Conservation (phyloP, 2,113 vertebrate species). For the Syngnathus floridae region DNA sequence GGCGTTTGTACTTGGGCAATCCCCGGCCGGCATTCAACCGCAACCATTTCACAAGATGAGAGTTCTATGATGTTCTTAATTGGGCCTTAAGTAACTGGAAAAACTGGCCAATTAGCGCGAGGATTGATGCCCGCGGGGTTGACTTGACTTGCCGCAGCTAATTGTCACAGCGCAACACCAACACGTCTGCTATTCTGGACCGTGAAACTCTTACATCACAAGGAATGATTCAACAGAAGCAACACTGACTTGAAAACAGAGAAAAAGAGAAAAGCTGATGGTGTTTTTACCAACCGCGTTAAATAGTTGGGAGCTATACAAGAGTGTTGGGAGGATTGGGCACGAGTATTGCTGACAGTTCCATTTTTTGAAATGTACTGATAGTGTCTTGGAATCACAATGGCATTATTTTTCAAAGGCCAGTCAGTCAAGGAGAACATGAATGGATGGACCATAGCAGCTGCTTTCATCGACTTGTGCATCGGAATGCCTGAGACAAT, state of each 20-base stretch:
- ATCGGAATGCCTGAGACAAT: neutral
- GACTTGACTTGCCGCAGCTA: neutral
- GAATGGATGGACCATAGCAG: neutral
- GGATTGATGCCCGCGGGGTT: neutral
- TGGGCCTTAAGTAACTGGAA: conserved; percentile 9
- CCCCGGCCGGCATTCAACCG: neutral
- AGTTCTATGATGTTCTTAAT: neutral
- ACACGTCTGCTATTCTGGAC: neutral
- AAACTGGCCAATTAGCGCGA: neutral
- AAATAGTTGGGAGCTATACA: too few species aligned
- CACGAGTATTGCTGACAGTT: too few species aligned
- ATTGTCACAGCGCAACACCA: neutral
- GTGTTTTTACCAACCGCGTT: too few species aligned
- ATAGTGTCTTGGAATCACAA: too few species aligned
- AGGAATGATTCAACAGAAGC: neutral
- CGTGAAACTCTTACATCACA: neutral
- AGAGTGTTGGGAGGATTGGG: too few species aligned
- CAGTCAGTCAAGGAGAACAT: too few species aligned
- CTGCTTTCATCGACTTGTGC: neutral
- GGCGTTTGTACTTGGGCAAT: neutral
- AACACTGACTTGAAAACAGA: neutral
- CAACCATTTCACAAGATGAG: neutral
- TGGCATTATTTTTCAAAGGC: too few species aligned
- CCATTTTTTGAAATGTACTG: too few species aligned
- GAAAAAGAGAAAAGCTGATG: neutral